Evolutionary conservation across 37 sponge, comb jelly and placozoan species (phyloP), one percentile per base, ranked within the genome.

Genomic region (Oopsacas minuta): DNA sequence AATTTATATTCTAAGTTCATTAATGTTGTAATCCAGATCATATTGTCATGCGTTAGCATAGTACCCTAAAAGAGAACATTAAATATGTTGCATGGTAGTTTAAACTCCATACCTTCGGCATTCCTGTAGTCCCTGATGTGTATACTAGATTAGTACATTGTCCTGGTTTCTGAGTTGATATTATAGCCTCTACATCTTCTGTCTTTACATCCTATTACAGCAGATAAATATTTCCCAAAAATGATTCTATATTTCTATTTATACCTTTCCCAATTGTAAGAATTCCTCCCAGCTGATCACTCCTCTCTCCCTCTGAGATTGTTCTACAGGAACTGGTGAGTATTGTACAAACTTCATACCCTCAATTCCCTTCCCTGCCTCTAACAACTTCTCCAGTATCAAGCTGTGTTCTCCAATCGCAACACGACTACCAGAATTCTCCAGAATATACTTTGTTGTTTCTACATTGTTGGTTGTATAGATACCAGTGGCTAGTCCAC

Each of bases 1-100:
- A 61, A 61, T 20, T 12, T 12, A 12, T 12, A 61, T 10, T 5
- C 30, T 12, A 25, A 25, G 30, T 7, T 61, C 30, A 61, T 61
- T 3, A 61, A 25, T 5, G 82, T 81, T 32, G 90, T 84, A 23
- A 91, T 92, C 96, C 96, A 95, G 0, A 91, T 93, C 82, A 91
- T 38, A 84, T 96, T 96, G 85, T 96, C 97, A 75, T 96, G 97
- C 53, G 89, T 89, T 35, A 91, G 84, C 97, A 96, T 96, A 30
- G 91, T 93, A 34, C 92, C 97, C 91, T 94, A 82, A 34, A 38
- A 52, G 49, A 42, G 15, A 42, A 42, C 49, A 42, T 42, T 17
- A 42, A 42, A 42, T 42, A 42, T 42, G 49, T 42, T 8, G 15
- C 49, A 17, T 42, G 15, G 8, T 42, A 42, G 12, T 17, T 42